Conservation (phyloP, 53 echinoderm and acorn worm species). For the Holothuria scabra region DNA sequence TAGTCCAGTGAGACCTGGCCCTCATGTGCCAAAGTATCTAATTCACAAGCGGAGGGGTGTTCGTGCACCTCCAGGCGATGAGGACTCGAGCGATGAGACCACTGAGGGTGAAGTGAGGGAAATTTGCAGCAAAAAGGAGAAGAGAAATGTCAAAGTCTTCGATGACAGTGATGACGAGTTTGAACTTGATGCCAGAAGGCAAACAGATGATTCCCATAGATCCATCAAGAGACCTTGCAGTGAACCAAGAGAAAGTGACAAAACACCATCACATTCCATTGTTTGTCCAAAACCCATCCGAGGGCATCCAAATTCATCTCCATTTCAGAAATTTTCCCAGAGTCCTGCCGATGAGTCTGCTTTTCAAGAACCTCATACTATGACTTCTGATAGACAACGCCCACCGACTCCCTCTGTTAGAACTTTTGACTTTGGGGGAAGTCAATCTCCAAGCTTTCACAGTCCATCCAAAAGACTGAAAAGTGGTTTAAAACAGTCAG, state of each 20-base stretch:
- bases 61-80: constrained; percentile 42
- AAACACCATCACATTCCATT: not conserved
- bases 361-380: too few species aligned
- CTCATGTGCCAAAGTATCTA: constrained; percentile 64
- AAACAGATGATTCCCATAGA: not conserved
- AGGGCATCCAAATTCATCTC: not conserved
- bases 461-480: not conserved
- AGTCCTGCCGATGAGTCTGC: too few species aligned
- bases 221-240: constrained; percentile 20
- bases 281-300: constrained; percentile 29
- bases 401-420: constrained; percentile 26
- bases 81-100: constrained; percentile 31
- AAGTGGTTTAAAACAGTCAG: not conserved
- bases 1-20: constrained; percentile 66
- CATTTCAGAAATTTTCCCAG: not conserved
- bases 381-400: not conserved
- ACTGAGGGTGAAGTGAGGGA: not conserved
- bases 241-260: not conserved
- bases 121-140: not conserved
- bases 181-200: constrained; percentile 1
- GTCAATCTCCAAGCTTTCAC: not conserved
- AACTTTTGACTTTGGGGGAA: constrained; percentile 21
- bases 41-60: constrained; percentile 70
- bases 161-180: constrained; percentile 38
- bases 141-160: not conserved